phyloP scores from a whole-genome alignment of 2,113 vertebrate species.

The Archocentrus centrarchus region DNA sequence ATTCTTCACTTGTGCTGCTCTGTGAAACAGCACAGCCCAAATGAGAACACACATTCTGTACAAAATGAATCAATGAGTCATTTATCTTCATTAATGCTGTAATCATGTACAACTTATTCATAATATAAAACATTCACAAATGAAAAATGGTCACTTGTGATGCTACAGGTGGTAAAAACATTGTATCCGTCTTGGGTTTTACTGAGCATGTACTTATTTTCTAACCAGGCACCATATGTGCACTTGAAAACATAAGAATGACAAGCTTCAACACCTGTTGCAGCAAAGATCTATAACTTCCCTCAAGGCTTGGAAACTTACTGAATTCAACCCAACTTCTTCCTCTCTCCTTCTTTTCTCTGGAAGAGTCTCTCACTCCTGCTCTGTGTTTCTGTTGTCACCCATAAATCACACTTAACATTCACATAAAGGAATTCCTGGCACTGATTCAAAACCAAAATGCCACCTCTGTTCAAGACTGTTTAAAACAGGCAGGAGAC shows the following conservation, averaged over 20 bases:
- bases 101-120: background rate
- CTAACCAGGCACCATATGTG: conserved; percentile 14
- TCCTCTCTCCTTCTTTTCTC: background rate
- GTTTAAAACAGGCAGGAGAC: conserved; percentile 55
- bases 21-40: background rate
- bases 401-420: conserved; percentile 65
- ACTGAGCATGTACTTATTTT: background rate
- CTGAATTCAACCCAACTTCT: background rate
- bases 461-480: conserved; percentile 48
- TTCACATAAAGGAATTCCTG: conserved; percentile 67
- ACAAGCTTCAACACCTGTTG: conserved; percentile 58
- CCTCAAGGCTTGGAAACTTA: conserved; percentile 51
- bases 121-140: background rate
- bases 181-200: background rate
- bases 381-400: conserved; percentile 55
- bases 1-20: conserved; percentile 2
- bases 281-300: conserved; percentile 40
- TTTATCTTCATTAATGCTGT: conserved; percentile 29
- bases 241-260: conserved; percentile 1
- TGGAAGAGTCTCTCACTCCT: conserved; percentile 3
- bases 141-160: background rate
- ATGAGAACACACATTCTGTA: conserved; percentile 5
- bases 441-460: conserved; percentile 57
- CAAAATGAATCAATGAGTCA: conserved; percentile 21
- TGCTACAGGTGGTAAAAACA: conserved; percentile 48